Percentiles rank a stretch among this genome's conserved stretches.
Conservation (phyloP, 2,797 vertebrate genomes). For the Mormyrus proboscirostris region DNA sequence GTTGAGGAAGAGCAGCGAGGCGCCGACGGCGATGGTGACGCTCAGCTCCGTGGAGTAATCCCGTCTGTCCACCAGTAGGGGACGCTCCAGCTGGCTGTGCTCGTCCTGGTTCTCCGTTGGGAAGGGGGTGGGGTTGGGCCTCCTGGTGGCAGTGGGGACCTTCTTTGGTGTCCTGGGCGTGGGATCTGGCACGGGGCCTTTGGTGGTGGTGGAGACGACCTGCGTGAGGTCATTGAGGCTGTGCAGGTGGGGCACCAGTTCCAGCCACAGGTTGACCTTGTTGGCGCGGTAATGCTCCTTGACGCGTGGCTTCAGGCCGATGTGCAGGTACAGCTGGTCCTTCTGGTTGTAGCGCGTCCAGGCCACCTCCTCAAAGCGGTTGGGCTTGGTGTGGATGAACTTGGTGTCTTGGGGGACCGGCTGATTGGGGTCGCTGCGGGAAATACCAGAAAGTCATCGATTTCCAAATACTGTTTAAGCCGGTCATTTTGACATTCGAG, state of each 20-base stretch:
- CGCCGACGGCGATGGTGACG: constrained; percentile 94
- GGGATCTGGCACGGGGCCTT: constrained; percentile 86
- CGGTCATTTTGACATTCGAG: background rate
- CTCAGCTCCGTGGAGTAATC: constrained; percentile 98
- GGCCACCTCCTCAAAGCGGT: constrained; percentile 97
- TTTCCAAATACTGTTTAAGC: background rate
- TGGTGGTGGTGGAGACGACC: constrained; percentile 94
- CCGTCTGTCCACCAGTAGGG: constrained; percentile 90
- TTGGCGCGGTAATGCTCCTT: constrained; percentile 98
- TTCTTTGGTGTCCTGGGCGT: constrained; percentile 89
- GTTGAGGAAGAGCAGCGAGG: constrained; percentile 94
- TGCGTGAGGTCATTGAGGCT: constrained; percentile 96
- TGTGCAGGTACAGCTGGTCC: constrained; percentile 96
- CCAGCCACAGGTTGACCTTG: constrained; percentile 97
- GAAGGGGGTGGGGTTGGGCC: constrained; percentile 82
- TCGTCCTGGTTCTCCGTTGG: constrained; percentile 89
- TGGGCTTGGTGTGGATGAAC: constrained; percentile 98
- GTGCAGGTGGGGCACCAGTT: constrained; percentile 96
- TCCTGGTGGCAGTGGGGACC: constrained; percentile 69
- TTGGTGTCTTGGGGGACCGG: constrained; percentile 99
- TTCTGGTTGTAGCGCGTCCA: constrained; percentile 99
- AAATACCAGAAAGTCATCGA: background rate
- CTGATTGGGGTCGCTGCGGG: constrained; percentile 88
- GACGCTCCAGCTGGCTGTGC: constrained; percentile 69
- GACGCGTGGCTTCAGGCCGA: constrained; percentile 93